Evolutionary conservation across 2,797 vertebrate species (phyloP), one percentile per base, ranked within the genome.

Genomic region (Salarias fasciatus): DNA sequence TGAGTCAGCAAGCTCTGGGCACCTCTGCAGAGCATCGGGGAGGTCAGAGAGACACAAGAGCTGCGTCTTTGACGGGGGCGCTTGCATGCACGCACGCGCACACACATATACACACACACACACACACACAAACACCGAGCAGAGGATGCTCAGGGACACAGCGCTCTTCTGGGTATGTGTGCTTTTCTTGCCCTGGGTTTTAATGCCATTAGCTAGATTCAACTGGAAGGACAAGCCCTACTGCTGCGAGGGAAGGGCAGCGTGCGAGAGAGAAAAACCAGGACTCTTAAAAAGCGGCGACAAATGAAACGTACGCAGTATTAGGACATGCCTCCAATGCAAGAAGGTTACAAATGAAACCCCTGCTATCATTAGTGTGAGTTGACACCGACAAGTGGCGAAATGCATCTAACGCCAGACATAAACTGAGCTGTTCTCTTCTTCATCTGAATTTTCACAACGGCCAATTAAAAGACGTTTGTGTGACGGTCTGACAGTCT

Each of bases 1-100:
- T 90, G 88, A 88, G 87, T 90, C 90, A 90, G 89, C 82, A 79
- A 72, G 80, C 82, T 83, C 44, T 75, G 72, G 81, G 80, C 78
- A 81, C 82, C 84, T 83, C 82, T 84, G 77, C 72, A 79, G 76
- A 86, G 67, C 80, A 64, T 79, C 70, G 69, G 35, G 61, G 75
- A 85, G 77, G 84, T 87, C 79, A 82, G 46, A 63, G 71, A 53
- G 60, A 86, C 54, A 86, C 61, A 53, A n/a, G 62, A 49, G 47
- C 56, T 62, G 43, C 54, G 72, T 65, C 69, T 84, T 79, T 85
- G 79, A 86, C 77, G 70, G 8, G 6, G 45, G 9, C 2, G 36
- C 36, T 38, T 35, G 5, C 41, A 24, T 29, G 43, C 24, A 42
- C 45, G 48, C 36, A 48, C 33, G 45, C 53, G 30, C 43, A 56